phyloP scores from a whole-genome alignment of 2,113 vertebrate genomes.

The Lasiurus borealis region DNA sequence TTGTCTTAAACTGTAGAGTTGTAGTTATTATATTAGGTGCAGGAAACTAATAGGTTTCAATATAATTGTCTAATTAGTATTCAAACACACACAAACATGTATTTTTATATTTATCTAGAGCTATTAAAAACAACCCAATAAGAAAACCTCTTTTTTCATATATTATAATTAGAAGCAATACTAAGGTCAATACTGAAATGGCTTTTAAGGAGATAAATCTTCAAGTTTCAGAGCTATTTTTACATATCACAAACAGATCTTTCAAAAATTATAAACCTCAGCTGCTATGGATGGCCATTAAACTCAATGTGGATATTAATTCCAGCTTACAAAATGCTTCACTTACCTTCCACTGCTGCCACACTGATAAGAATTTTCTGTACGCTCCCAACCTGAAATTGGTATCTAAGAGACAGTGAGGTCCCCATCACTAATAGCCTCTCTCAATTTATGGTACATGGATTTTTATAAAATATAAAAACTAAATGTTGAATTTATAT shows the following conservation, averaged over 20 bases:
- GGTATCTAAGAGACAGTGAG: background rate
- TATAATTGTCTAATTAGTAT: background rate
- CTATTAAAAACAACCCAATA: background rate
- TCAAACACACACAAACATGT: background rate
- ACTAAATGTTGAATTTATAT: conserved; percentile 32
- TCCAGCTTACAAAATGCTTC: background rate
- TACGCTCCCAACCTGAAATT: rapidly evolving
- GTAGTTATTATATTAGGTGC: background rate
- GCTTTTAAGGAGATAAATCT: background rate
- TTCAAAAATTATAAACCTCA: background rate
- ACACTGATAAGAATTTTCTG: background rate
- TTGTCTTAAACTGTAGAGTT: background rate
- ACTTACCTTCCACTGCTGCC: background rate
- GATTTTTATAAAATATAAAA: background rate
- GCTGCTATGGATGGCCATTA: background rate
- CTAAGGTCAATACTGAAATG: background rate
- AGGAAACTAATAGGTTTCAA: background rate
- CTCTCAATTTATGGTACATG: background rate
- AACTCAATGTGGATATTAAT: background rate
- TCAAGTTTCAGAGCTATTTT: background rate
- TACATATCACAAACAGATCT: background rate
- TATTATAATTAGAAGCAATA: too few species aligned
- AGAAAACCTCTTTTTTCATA: background rate
- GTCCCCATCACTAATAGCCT: background rate
- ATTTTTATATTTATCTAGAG: background rate